Evolutionary conservation across 1,140 invertebrate genomes (phyloP).

Genomic region (Rhysida immarginata): DNA sequence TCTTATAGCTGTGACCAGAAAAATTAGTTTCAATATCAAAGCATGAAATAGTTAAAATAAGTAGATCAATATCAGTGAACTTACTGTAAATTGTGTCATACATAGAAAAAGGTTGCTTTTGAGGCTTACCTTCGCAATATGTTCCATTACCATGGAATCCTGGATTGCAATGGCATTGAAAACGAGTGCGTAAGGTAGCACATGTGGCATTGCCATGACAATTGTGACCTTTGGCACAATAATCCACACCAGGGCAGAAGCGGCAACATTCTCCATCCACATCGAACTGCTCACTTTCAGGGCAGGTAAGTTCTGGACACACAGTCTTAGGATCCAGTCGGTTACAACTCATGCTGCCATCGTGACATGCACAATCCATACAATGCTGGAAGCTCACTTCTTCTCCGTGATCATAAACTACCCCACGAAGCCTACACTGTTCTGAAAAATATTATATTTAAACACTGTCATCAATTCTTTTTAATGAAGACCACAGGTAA

Average conservation of each 20-base stretch:
- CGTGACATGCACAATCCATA: slow-evolving; percentile 53
- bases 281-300: slow-evolving; percentile 53
- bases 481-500: too few species aligned
- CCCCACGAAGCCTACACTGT: slow-evolving; percentile 56
- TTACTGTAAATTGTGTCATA: too few species aligned
- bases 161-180: slow-evolving; percentile 63
- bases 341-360: slow-evolving; percentile 63
- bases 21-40: too few species aligned
- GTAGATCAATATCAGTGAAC: too few species aligned
- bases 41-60: too few species aligned
- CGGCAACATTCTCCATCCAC: slow-evolving; percentile 76
- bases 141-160: slow-evolving; percentile 67
- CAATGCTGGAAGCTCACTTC: slow-evolving; percentile 44
- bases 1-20: too few species aligned
- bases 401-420: slow-evolving; percentile 69
- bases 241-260: slow-evolving; percentile 76
- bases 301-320: slow-evolving; percentile 68
- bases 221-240: slow-evolving; percentile 62
- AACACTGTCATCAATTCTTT: slow-evolving; percentile 13
- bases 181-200: slow-evolving; percentile 66
- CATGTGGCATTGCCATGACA: slow-evolving; percentile 70
- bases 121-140: slow-evolving; percentile 46
- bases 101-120: too few species aligned
- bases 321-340: slow-evolving; percentile 50
- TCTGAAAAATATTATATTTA: slow-evolving; percentile 34